These are phyloP conservation scores for Orchesella cincta DNA, from an alignment of 1,140 invertebrate species.

Conservation along the genomic window DNA sequence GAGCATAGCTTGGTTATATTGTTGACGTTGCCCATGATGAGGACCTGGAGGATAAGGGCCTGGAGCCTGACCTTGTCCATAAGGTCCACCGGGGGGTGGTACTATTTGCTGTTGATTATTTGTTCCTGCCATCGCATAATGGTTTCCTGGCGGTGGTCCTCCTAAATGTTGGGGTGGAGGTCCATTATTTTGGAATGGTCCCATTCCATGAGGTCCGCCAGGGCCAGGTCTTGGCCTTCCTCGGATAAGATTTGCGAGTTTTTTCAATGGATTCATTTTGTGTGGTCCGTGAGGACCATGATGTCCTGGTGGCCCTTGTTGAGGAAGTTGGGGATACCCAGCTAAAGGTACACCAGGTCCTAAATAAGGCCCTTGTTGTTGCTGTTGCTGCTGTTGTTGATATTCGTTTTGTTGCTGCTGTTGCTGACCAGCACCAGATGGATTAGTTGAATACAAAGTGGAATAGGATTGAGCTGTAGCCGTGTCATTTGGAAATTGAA, in stretches of 20 bases:
- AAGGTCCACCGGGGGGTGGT: background rate
- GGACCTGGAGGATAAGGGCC: background rate
- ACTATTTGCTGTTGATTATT: constrained; percentile 4
- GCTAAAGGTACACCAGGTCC: background rate
- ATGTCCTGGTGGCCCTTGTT: background rate
- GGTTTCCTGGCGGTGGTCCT: background rate
- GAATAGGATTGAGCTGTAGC: background rate
- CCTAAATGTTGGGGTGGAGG: background rate
- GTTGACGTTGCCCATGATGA: constrained; percentile 22
- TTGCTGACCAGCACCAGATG: background rate
- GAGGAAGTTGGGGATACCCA: background rate
- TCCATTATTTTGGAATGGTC: background rate
- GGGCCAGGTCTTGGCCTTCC: background rate
- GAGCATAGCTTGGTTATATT: constrained; percentile 10
- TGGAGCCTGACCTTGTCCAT: too few relatives aligned
- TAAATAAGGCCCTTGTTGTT: background rate
- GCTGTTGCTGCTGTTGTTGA: background rate
- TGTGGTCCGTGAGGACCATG: constrained; percentile 5
- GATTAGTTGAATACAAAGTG: background rate
- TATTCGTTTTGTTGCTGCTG: background rate
- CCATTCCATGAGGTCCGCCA: background rate
- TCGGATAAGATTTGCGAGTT: constrained; percentile 1
- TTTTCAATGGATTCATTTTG: constrained; percentile 14
- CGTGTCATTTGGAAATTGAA: background rate
- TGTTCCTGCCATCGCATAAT: background rate